Evolutionary conservation across 1,140 invertebrate species (phyloP).

Genomic region (Ericerus pela): DNA sequence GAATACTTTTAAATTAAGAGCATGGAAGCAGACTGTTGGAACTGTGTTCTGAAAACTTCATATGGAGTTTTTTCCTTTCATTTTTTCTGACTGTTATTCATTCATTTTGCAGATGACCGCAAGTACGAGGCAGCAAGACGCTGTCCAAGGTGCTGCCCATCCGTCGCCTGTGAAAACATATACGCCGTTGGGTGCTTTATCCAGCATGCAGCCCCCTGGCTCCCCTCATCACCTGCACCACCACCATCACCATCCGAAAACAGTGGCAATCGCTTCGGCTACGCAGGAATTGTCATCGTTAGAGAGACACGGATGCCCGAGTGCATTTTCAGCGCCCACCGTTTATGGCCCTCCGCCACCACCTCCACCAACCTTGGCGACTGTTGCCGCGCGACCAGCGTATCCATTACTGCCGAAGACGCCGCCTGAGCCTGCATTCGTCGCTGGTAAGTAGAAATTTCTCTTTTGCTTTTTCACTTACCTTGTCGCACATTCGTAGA

Average conservation of each 20-base stretch:
- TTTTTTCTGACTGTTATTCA: too few species aligned
- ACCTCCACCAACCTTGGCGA: constrained; percentile 20
- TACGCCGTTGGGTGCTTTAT: constrained; percentile 66
- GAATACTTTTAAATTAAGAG: too few species aligned
- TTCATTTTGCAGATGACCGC: background rate
- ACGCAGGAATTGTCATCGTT: constrained; percentile 25
- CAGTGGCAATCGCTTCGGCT: constrained; percentile 14
- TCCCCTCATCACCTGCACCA: constrained; percentile 18
- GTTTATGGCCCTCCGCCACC: constrained; percentile 24
- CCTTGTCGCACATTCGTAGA: too few species aligned
- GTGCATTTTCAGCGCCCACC: constrained; percentile 15
- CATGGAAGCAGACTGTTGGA: too few species aligned
- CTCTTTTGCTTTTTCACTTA: too few species aligned
- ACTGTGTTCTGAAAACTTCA: too few species aligned
- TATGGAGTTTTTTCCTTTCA: too few species aligned
- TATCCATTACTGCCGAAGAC: constrained; percentile 13
- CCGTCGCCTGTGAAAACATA: constrained; percentile 39
- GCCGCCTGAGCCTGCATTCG: background rate
- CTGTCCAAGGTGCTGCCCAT: background rate
- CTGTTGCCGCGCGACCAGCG: constrained; percentile 1
- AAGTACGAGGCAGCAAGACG: background rate
- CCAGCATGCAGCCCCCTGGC: constrained; percentile 69
- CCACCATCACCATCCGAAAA: constrained; percentile 18
- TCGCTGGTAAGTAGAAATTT: too few species aligned
- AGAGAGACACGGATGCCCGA: constrained; percentile 26